Evolutionary conservation across 64 coral and sea anemone genomes (phyloP).

Genomic region (Pocillopora verrucosa): DNA sequence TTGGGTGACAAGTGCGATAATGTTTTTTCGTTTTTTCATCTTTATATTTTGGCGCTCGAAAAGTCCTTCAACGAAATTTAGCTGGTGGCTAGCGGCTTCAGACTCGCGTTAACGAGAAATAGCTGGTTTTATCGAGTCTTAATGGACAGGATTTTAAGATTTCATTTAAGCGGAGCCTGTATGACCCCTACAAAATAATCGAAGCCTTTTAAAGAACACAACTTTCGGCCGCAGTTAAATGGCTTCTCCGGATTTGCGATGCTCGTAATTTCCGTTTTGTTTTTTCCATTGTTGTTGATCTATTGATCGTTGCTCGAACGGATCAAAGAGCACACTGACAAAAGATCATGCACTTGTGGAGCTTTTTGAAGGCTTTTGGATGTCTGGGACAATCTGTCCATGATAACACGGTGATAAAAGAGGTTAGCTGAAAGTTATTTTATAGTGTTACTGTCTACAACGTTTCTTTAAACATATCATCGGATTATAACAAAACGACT

Average conservation of each 20-base stretch:
- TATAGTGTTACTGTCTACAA: not conserved
- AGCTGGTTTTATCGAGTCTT: not conserved
- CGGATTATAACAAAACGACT: not conserved
- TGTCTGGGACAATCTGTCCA: not conserved
- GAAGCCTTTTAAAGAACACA: not conserved
- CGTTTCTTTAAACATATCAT: not conserved
- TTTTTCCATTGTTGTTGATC: not conserved
- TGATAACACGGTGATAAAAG: not conserved
- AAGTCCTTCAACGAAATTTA: not conserved
- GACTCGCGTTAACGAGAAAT: not conserved
- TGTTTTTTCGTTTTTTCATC: not conserved
- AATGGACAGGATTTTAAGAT: not conserved
- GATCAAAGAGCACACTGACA: slow-evolving; percentile 17
- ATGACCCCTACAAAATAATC: not conserved
- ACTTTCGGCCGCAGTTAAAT: not conserved
- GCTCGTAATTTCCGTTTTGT: not conserved
- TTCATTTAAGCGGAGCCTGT: not conserved
- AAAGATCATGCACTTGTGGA: slow-evolving; percentile 34
- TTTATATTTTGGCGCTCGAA: not conserved
- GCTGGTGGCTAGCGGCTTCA: slow-evolving; percentile 20
- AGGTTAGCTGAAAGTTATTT: not conserved
- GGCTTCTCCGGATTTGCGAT: not conserved
- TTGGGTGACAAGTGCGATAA: not conserved
- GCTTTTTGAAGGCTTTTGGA: slow-evolving; percentile 8
- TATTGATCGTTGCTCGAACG: not conserved